Base-by-base conservation (phyloP, 2,888 invertebrate genomes). In the Neoitamus cyanurus region DNA sequence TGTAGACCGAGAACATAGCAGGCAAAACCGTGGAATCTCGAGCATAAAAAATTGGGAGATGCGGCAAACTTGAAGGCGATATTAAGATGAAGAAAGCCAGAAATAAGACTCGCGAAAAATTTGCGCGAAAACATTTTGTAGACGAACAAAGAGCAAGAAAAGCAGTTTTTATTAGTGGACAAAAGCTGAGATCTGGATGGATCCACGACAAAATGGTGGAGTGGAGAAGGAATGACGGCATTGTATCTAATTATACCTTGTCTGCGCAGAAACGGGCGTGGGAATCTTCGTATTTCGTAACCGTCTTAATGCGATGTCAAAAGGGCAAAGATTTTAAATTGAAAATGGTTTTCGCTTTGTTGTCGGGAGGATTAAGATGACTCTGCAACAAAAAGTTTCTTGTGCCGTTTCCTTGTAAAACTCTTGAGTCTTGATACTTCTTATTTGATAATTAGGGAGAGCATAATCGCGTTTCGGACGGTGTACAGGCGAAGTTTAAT, bases 251-350 rank as follows among this genome's bases (percentile, higher is more conserved):
- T 72, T 72, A 72, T 30, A 72, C 34, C 72, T 30, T 72, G 72
- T 72, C 72, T 31, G 31, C 13, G n/a, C 72, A 72, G 72, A 72
- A 72, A 72, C 30, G 31, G 72, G 34, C 72, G 72, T 72, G 72
- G 72, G 72, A 72, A 72, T 31, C 34, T 72, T 72, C 11, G 31
- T 15, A n/a, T 72, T 72, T 72, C n/a, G n/a, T 31, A 31, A 25
- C 72, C 20, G 34, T 72, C 72, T 34, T 72, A 72, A 72, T 72
- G 31, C 72, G 31, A 72, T 72, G 72, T 72, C 72, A 72, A 72
- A 72, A 72, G 72, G 30, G 72, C 72, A 72, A 72, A 72, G 72
- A 72, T 72, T 72, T 72, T 72, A 72, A 72, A 72, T 72, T 72
- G 72, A 72, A 72, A 31, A 72, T 34, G 72, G 34, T 72, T 30